Evolutionary conservation across 1,140 invertebrate species (phyloP), one percentile per base, ranked within the genome.

Genomic region (Halictus rubicundus): DNA sequence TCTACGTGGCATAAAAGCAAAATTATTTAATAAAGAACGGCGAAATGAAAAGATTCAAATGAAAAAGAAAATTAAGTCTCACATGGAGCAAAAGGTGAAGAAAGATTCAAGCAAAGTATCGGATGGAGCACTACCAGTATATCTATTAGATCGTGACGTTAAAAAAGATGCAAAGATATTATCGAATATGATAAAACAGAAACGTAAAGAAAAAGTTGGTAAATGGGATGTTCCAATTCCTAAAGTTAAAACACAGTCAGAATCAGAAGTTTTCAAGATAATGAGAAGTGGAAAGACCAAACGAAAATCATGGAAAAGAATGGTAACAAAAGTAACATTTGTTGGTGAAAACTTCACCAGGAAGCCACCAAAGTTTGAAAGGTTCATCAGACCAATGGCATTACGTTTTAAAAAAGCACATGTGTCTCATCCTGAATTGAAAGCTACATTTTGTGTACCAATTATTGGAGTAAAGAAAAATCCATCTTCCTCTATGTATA

Each of bases 201-300:
- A 99, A 93, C 95, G 99, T 2, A 99, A 99, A 93, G 99, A 99
- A 93, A 99, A 99, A 91, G 98, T 98, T 75, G 99, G 99, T 0
- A 99, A 99, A 95, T 99, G 99, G 98, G 98, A 99, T 89, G 99
- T 99, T 0, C 99, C 99, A 0, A 96, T 99, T 88, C 99, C 99
- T 0, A 99, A 99, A 96, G 99, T 99, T 0, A 95, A 96, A 90
- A 98, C 98, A 1, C 98, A 99, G 86, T 97, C 98, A n/a, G 99
- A 99, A 90, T 96, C 97, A 1, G 99, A 99, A 94, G 98, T 99
- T 0, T 99, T 99, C 89, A 98, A 97, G 94, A 97, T 99, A 14
- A 89, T 99, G 0, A 97, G 96, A 91, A 97, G 97, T 59, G 99
- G 99, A 63, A 99, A 99, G 94, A 95, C 97, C 0, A 98, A 96